Base-by-base conservation (phyloP, 2,888 invertebrate genomes). In the Spodoptera littoralis region DNA sequence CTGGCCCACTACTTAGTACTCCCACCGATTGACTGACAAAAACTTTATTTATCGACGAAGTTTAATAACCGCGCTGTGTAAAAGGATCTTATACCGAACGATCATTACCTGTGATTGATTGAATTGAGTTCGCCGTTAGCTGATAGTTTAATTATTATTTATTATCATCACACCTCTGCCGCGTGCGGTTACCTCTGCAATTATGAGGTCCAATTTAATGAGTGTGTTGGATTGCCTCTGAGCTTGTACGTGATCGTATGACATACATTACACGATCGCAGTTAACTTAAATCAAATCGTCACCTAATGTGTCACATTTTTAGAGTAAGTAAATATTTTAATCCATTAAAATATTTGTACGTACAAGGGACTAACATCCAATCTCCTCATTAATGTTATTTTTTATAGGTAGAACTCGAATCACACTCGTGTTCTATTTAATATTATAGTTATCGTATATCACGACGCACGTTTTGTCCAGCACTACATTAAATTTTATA, bases 401-500 rank as follows among this genome's bases (percentile, higher is more conserved):
- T 42, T 69, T 56, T 54, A 56, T 70, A 45, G 24, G 53, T 70
- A 45, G 24, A 54, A 50, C 56, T 57, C n/a, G 52, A 53, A 56
- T 43, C 53, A 30, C 30, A 42, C 12, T 50, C 49, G 58, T 48
- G 51, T 62, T 30, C 55, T 60, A 53, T 59, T 65, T 57, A 59
- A 61, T 57, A 45, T 69, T 57, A 59, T 53, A 43, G 68, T 70
- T 63, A 69, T 55, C 61, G 50, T 67, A 68, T 71, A 76, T 74
- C 55, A 73, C 64, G 30, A 59, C 50, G 44, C 50, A 63, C 67
- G 70, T 65, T 60, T 58, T 65, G 66, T 72, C 61, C 49, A 60
- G 46, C 52, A 70, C 60, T 74, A 81, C 75, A 78, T 87, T 84
- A 84, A 82, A 84, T 81, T 88, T 88, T 89, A 88, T 88, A 81